Conservation (phyloP, 2,797 vertebrate genomes). For the Enteromius radiatus region DNA sequence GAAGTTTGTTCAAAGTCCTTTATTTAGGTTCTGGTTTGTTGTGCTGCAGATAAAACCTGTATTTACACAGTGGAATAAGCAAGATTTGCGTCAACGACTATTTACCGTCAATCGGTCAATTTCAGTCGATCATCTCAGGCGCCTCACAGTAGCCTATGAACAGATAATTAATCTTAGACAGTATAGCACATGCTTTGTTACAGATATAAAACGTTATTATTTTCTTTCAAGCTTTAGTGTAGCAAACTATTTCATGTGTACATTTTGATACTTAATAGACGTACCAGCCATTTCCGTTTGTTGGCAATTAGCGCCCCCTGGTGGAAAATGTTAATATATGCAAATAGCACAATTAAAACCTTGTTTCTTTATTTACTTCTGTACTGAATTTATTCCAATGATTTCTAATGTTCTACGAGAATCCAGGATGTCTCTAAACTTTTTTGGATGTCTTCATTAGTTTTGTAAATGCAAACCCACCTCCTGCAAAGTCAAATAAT, state of each 20-base stretch:
- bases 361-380: not conserved
- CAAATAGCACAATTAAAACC: not conserved
- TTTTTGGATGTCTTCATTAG: not conserved
- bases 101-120: not conserved
- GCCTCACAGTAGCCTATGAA: not conserved
- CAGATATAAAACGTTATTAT: not conserved
- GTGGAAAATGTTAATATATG: not conserved
- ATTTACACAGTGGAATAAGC: not conserved
- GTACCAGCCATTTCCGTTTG: not conserved
- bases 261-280: not conserved
- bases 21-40: not conserved
- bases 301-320: slow-evolving; percentile 20
- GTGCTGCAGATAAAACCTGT: not conserved
- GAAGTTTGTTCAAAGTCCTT: not conserved
- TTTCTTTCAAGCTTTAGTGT: not conserved
- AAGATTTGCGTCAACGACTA: not conserved
- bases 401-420: not conserved
- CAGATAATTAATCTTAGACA: not conserved
- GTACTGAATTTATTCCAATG: not conserved
- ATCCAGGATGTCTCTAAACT: not conserved
- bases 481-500: not conserved
- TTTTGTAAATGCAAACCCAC: not conserved
- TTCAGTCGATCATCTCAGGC: not conserved
- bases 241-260: not conserved
- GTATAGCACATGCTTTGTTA: not conserved